phyloP scores from a whole-genome alignment of 2,888 invertebrate species.

The Aphrophora alni region DNA sequence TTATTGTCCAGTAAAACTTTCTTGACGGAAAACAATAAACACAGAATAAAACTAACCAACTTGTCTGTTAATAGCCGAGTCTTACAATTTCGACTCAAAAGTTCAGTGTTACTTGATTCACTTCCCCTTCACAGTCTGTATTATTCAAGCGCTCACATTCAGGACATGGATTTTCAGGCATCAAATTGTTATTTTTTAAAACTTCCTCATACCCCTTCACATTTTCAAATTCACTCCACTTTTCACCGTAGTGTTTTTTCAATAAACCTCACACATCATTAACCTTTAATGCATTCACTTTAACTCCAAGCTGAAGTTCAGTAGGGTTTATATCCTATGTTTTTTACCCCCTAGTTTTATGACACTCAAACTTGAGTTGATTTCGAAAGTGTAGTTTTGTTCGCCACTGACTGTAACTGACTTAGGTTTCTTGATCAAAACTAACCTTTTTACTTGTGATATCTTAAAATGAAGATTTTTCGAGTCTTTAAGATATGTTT shows the following conservation, averaged over 20 bases:
- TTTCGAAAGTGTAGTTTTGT: conserved; percentile 25
- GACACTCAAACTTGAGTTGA: not conserved
- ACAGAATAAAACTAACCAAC: no score
- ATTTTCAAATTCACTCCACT: conserved; percentile 20
- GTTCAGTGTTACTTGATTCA: no score
- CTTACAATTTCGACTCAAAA: no score
- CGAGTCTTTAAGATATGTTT: conserved; percentile 26
- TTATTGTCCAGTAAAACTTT: no score
- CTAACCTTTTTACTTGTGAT: conserved; percentile 25
- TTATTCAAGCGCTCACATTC: conserved; percentile 24
- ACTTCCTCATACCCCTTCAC: conserved; percentile 24
- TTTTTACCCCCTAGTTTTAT: conserved; percentile 18
- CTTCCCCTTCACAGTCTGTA: not conserved
- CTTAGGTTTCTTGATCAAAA: conserved; percentile 26
- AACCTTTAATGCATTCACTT: conserved; percentile 21
- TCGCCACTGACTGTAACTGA: conserved; percentile 24
- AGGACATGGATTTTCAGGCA: not conserved
- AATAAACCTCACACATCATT: not conserved
- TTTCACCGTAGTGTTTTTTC: conserved; percentile 17
- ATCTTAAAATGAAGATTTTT: conserved; percentile 28
- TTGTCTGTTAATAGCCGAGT: no score
- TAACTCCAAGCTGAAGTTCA: conserved; percentile 18
- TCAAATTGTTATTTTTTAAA: conserved; percentile 18
- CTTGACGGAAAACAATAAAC: no score
- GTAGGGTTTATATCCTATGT: conserved; percentile 7